Base-by-base conservation (phyloP, 1,140 invertebrate genomes). In the Trichonephila inaurata region DNA sequence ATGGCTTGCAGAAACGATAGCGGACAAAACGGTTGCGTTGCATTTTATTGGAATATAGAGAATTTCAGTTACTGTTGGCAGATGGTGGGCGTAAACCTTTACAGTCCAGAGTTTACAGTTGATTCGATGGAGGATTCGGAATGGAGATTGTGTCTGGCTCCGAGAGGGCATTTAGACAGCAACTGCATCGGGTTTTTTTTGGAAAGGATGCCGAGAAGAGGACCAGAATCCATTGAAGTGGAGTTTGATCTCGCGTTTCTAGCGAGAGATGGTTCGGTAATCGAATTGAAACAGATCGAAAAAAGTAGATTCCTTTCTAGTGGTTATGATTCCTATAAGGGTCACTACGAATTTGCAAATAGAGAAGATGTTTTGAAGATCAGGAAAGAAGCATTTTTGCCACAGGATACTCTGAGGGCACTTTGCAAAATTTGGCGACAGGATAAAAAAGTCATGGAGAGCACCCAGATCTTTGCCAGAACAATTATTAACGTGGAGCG, bases 11-110 rank as follows among this genome's bases (percentile, higher is more conserved):
- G 18, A 77, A 33, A 14, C 4, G 72, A 14, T 14, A 33, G 1
- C 18, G 28, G 5, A 77, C 28, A 18, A 77, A 77, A 77, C 51
- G 51, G 51, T 7, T 24, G 24, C 12, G 40, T 88, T 12, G 64
- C 58, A 21, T 88, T 88, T 6, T 66, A 61, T 10, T 88, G 86
- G 86, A 19, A 24, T 18, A 28, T 88, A 58, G 60, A 88, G 24
- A 88, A 88, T 66, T n/a, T 33, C 5, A 88, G 86, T 21, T 88
- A 64, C 28, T 88, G 86, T 40, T 58, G 33, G 61, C 33, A 64
- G 24, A 18, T 64, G 12, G 1, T 40, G 16, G 21, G 12, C 0
- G 58, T 14, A 60, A 18, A 3, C 10, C 62, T 88, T 66, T 3
- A n/a, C 2, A 88, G 86, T 66, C 86, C 86, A 19, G 21, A 19